Evolutionary conservation across 2,113 vertebrate species (phyloP).

Genomic region (Tetraodon nigroviridis): DNA sequence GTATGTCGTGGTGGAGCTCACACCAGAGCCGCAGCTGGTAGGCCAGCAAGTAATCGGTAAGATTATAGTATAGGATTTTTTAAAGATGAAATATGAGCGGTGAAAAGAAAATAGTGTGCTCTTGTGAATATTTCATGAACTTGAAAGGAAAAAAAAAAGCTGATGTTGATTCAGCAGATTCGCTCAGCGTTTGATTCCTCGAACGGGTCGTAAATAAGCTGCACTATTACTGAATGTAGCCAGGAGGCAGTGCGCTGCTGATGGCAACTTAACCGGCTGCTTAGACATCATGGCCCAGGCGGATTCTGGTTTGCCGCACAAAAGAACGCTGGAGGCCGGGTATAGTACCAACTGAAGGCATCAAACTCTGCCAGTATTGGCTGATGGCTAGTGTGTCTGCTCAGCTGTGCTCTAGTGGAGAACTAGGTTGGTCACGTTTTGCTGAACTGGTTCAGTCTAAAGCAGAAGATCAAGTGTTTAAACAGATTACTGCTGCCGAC

Average conservation of each 20-base stretch:
- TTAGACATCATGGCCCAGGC: too few relatives aligned
- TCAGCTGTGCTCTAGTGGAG: too few relatives aligned
- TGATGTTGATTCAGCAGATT: slow-evolving; percentile 30
- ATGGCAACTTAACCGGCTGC: neutral
- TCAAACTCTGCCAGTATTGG: too few relatives aligned
- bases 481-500: too few relatives aligned
- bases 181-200: slow-evolving; percentile 1
- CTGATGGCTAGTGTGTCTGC: too few relatives aligned
- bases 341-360: too few relatives aligned
- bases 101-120: slow-evolving; percentile 8
- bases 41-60: slow-evolving; percentile 15
- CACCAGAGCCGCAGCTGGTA: neutral
- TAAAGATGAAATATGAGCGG: slow-evolving; percentile 12
- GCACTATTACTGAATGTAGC: slow-evolving; percentile 7
- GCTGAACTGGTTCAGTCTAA: too few relatives aligned
- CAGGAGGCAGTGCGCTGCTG: slow-evolving; percentile 1
- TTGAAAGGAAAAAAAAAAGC: slow-evolving; percentile 1
- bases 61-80: slow-evolving; percentile 10
- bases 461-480: too few relatives aligned
- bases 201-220: slow-evolving; percentile 28
- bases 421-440: too few relatives aligned
- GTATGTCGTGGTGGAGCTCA: neutral
- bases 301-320: too few relatives aligned
- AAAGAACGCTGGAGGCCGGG: too few relatives aligned
- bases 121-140: slow-evolving; percentile 16